Base-by-base conservation (phyloP, 2,888 invertebrate genomes). In the Drosophila maculinotata region DNA sequence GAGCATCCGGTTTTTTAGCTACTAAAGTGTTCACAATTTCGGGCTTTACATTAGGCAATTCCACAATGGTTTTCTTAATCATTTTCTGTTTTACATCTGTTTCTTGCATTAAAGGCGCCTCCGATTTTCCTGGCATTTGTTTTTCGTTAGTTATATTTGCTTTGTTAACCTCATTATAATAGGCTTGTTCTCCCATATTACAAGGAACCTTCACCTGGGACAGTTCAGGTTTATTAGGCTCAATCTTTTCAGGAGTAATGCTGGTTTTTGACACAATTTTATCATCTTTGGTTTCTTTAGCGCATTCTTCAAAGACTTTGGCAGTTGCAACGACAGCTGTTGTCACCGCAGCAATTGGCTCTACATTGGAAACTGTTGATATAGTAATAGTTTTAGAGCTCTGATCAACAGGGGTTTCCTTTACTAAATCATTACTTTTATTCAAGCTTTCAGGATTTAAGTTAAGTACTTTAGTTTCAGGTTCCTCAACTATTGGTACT, bases 1-100 rank as follows among this genome's bases (percentile, higher is more conserved):
- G 30, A 30, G 17, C 36, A 2, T 81, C 87, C 0, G 39, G 48
- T 36, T 73, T 84, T 15, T 67, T 84, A 7, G 52, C 69, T 2
- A 44, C 9, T n/a, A n/a, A n/a, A 14, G 31, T 52, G n/a, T 31
- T 60, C 0, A 51, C 17, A 1, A 41, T 26, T 17, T 84, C 81
- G 0, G 42, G 20, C n/a, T 77, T 68, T 7, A 47, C 58, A 10
- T 49, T 23, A 0, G 63, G n/a, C n/a, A n/a, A 8, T 26, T 86
- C 80, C 8, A 49, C 4, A 12, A 30, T 23, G 0, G 36, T 7
- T 52, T 76, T 81, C 17, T 83, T 81, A 2, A 36, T 42, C 0
- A 52, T 17, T 60, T 86, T 81, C n/a, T 68, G 68, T 23, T 83
- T 81, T 0, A 60, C 35, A 8, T 74, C 76, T 2, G 17, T 26